phyloP scores from a whole-genome alignment of 2,888 invertebrate species.

The Latheticus oryzae region DNA sequence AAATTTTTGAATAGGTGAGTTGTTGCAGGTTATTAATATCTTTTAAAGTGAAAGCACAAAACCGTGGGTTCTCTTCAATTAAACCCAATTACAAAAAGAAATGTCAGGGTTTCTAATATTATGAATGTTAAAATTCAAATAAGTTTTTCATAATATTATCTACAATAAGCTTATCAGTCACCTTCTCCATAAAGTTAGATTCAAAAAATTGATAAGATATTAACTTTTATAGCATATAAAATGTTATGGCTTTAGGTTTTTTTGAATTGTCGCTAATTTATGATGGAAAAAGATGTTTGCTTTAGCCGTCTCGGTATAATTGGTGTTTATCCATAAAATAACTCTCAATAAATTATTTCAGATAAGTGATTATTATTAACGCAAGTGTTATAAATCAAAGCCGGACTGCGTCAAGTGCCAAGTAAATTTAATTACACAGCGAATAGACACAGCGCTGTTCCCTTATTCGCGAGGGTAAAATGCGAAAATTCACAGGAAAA shows the following conservation, averaged over 20 bases:
- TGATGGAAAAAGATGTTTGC: conserved; percentile 16
- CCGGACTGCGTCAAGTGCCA: conserved; percentile 10
- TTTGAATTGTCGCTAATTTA: conserved; percentile 8
- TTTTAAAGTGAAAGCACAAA: conserved; percentile 3
- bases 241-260: neutral
- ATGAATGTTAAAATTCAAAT: conserved; percentile 13
- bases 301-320: conserved; percentile 17
- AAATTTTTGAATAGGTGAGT: no score
- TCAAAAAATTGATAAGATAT: neutral
- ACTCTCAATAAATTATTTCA: conserved; percentile 24
- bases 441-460: conserved; percentile 9
- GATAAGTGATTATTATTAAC: conserved; percentile 22
- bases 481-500: conserved; percentile 4
- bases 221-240: conserved; percentile 2
- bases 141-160: no score
- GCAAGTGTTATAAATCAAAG: conserved; percentile 24
- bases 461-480: conserved; percentile 4
- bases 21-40: conserved; percentile 1
- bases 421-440: conserved; percentile 21
- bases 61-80: conserved; percentile 2
- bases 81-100: conserved; percentile 6
- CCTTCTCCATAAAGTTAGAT: conserved; percentile 1
- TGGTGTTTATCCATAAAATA: conserved; percentile 27
- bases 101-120: conserved; percentile 10
- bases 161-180: no score